Evolutionary conservation across 2,797 vertebrate genomes (phyloP).

Genomic region (Leucoraja ocellata): DNA sequence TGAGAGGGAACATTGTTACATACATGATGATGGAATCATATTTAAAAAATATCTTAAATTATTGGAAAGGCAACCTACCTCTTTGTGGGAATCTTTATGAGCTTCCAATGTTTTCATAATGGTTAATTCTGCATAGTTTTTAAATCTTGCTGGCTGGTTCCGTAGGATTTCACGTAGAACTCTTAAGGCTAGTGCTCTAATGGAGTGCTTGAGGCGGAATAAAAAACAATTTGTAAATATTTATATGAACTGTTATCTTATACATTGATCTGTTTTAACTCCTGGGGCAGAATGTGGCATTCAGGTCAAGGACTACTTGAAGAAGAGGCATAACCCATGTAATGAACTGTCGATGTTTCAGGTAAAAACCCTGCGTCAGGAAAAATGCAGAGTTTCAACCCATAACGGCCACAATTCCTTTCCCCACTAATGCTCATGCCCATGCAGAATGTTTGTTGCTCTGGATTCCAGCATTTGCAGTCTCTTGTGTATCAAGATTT

Average conservation of each 20-base stretch:
- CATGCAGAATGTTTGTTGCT: no score
- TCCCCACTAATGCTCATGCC: no score
- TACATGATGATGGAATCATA: neutral
- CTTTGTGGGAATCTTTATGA: constrained; percentile 96
- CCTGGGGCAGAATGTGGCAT: neutral
- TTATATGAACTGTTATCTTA: neutral
- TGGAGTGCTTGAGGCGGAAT: constrained; percentile 64
- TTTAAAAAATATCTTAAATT: neutral
- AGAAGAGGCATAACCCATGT: neutral
- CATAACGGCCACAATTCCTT: no score
- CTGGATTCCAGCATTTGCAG: no score
- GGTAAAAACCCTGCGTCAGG: no score
- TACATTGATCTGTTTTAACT: neutral
- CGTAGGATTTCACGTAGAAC: constrained; percentile 88
- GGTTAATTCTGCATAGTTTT: constrained; percentile 93
- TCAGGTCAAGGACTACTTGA: neutral
- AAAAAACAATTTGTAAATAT: neutral
- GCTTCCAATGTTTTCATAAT: constrained; percentile 99
- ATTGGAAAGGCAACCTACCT: constrained; percentile 60
- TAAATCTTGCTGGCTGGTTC: constrained; percentile 92
- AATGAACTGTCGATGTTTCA: no score
- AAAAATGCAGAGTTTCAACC: no score
- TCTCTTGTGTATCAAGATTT: no score
- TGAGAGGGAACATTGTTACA: neutral
- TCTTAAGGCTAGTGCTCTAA: constrained; percentile 84